Evolutionary conservation across 2,113 vertebrate genomes (phyloP).

Genomic region (Alosa alosa): DNA sequence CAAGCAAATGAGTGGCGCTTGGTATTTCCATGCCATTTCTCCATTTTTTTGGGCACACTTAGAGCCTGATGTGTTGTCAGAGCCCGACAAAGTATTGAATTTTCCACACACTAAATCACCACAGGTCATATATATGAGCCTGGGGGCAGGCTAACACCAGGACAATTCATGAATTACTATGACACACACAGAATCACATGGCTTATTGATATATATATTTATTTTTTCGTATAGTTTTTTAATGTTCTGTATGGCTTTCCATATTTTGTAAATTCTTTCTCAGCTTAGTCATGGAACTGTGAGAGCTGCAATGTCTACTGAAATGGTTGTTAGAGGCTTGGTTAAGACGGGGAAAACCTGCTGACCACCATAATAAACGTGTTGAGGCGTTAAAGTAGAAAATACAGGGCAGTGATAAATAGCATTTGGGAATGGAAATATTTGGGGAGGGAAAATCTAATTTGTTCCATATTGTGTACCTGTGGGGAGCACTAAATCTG

Average conservation of each 20-base stretch:
- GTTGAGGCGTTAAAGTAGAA: not conserved
- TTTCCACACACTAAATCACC: constrained; percentile 20
- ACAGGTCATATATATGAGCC: not conserved
- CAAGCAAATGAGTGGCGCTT: constrained; percentile 38
- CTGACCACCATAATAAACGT: not conserved
- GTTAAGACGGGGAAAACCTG: not conserved
- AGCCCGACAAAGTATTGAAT: constrained; percentile 25
- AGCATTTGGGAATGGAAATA: constrained; percentile 53
- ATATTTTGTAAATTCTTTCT: not conserved
- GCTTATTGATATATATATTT: not conserved
- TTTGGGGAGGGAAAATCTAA: constrained; percentile 66
- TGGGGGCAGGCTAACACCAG: not conserved
- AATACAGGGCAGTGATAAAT: constrained; percentile 51
- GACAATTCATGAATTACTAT: not conserved
- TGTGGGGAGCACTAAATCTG: constrained; percentile 63
- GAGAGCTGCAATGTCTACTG: not conserved
- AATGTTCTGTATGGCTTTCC: not conserved
- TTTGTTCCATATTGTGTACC: constrained; percentile 60
- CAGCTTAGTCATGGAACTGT: not conserved
- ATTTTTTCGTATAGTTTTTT: not conserved
- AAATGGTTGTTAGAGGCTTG: not conserved
- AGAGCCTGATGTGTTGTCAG: constrained; percentile 45
- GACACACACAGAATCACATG: not conserved
- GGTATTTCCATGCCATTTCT: constrained; percentile 45
- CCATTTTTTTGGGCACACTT: constrained; percentile 23